Percentiles rank a stretch among this genome's conserved stretches.
Conservation (phyloP, 2,797 vertebrate genomes). For the Micropoecilia bifurca region DNA sequence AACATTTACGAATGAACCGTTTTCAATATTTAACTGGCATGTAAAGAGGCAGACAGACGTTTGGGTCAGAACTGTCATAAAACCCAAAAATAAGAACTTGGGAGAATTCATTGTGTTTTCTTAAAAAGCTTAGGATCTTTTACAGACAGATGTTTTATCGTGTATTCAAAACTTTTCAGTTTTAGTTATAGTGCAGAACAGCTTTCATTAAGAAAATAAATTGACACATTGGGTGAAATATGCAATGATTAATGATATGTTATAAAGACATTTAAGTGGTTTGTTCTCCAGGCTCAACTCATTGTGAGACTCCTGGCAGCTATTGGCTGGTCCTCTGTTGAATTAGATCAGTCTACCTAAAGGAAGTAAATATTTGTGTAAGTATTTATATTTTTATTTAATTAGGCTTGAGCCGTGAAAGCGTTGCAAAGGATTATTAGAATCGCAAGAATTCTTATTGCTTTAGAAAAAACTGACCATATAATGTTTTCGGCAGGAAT, state of each 20-base stretch:
- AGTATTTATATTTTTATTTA: too few species aligned
- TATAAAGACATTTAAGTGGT: not conserved
- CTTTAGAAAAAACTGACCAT: too few species aligned
- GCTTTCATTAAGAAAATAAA: not conserved
- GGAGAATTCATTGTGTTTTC: not conserved
- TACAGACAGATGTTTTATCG: not conserved
- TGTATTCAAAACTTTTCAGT: not conserved
- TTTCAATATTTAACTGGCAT: constrained; percentile 19
- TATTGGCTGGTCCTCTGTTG: not conserved
- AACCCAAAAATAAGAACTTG: not conserved
- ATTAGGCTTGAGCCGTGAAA: too few species aligned
- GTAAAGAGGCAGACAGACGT: constrained; percentile 21
- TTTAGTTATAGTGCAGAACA: not conserved
- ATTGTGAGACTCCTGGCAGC: not conserved
- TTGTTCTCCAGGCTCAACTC: not conserved
- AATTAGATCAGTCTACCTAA: not conserved
- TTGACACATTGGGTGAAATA: not conserved
- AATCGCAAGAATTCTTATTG: too few species aligned
- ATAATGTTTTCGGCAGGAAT: too few species aligned
- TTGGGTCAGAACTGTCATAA: constrained; percentile 2
- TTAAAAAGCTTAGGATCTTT: not conserved
- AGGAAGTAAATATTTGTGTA: too few species aligned
- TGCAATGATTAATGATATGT: not conserved
- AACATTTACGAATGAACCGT: constrained; percentile 50
- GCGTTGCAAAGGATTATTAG: too few species aligned